Evolutionary conservation across 2,797 vertebrate genomes (phyloP).

Genomic region (Anabacerthia variegaticeps): DNA sequence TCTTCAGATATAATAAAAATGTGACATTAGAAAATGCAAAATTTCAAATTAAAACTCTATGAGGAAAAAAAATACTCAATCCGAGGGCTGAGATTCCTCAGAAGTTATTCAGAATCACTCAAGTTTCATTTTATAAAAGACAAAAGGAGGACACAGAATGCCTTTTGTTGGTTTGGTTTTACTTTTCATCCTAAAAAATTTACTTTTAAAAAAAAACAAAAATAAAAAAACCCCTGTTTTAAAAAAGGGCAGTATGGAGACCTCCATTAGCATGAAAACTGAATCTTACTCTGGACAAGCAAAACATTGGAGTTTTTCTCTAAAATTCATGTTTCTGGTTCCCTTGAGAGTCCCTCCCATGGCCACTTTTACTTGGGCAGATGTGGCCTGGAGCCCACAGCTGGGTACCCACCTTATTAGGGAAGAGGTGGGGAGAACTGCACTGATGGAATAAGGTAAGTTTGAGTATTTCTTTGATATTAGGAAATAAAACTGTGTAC

Average conservation of each 20-base stretch:
- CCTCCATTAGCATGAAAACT: fast-evolving
- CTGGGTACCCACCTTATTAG: fast-evolving
- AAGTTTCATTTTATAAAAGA: not conserved
- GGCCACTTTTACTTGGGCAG: not conserved
- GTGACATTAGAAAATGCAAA: constrained; percentile 5
- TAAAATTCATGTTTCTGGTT: not conserved
- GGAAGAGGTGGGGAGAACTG: not conserved
- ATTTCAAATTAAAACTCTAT: constrained; percentile 8
- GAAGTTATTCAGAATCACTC: not conserved
- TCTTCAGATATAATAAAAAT: constrained; percentile 35
- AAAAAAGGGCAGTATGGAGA: not conserved
- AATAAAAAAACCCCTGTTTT: not conserved
- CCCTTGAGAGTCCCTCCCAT: fast-evolving
- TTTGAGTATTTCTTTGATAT: not conserved
- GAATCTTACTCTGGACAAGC: not conserved
- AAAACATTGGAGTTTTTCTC: not conserved
- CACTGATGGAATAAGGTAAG: not conserved
- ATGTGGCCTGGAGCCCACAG: not conserved
- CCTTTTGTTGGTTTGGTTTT: not conserved
- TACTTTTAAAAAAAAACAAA: no score
- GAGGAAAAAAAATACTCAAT: not conserved
- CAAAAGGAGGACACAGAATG: not conserved
- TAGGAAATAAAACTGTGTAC: not conserved
- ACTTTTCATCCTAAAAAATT: not conserved
- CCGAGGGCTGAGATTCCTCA: not conserved